Base-by-base conservation (phyloP, 2,113 vertebrate species). In the Strigops habroptila region DNA sequence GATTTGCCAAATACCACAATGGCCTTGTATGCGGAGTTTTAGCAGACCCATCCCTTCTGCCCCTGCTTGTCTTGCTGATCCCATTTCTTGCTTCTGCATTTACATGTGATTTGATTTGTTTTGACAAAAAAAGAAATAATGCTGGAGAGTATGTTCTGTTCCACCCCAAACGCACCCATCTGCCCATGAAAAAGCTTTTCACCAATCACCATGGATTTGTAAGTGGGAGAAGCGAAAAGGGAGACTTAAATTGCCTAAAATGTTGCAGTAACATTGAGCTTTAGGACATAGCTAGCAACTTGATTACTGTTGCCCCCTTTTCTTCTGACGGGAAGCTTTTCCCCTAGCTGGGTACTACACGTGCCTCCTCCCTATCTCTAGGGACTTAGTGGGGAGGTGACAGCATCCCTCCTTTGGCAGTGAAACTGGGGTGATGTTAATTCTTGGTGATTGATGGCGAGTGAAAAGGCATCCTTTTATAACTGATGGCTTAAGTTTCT, bases 361-460 rank as follows among this genome's bases (percentile, higher is more conserved):
- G 25, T 0, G 1, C n/a, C 30, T 73, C 10, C 2, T 86, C 21
- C 15, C 11, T 4, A 0, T 59, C 28, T 55, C 64, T 23, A 37
- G 28, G 14, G 51, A 33, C 28, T 53, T 18, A 10, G 46, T 0
- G 0, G 48, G 76, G 39, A 35, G 31, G 35, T 0, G 1, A 10
- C 7, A 3, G 24, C 24, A 4, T 31, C 44, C 33, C 37, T 76
- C 37, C 73, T 80, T 71, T 0, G 0, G 48, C 30, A 24, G 15
- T 25, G 37, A 62, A 22, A 52, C 64, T 35, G 14, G 51, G 15
- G 62, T 44, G 22, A n/a, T 55, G 57, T 2, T 35, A 19, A 27
- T 86, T 83, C 48, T 79, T n/a, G 6, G 52, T 4, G 21, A 75
- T 52, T 5, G 4, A 55, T 4, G 7, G 78, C 2, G 3, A 74